These are phyloP conservation scores for Apostichopus japonicus DNA, from an alignment of 35 echinoderm and acorn worm genomes.

Conservation along the genomic window DNA sequence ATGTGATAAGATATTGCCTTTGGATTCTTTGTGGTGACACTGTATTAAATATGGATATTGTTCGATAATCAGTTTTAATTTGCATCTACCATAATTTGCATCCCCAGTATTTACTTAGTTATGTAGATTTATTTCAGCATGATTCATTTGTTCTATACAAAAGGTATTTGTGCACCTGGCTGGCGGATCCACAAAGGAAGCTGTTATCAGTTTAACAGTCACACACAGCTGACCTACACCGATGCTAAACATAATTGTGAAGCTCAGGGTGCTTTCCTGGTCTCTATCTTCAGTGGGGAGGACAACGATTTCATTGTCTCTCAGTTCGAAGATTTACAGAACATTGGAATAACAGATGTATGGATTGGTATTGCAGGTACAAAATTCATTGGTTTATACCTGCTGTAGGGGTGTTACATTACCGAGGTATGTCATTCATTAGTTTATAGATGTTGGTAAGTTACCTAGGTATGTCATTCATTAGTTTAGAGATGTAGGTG, in stretches of 20 bases:
- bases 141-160: neutral
- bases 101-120: no score
- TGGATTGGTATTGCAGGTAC: slow-evolving; percentile 95
- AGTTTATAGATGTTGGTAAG: no score
- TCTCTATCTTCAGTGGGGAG: slow-evolving; percentile 65
- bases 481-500: no score
- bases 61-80: no score
- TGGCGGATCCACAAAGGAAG: slow-evolving; percentile 77
- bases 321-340: slow-evolving; percentile 69
- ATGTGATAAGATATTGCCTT: no score
- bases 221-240: slow-evolving; percentile 60
- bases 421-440: no score
- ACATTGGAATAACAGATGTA: slow-evolving; percentile 74
- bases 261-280: slow-evolving; percentile 71
- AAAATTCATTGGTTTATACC: no score
- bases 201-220: slow-evolving; percentile 85
- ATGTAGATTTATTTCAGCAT: neutral
- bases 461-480: no score
- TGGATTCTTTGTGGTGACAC: no score
- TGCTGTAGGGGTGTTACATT: no score
- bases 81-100: no score
- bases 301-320: slow-evolving; percentile 71
- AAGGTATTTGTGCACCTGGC: slow-evolving; percentile 78
- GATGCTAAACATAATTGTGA: slow-evolving; percentile 83
- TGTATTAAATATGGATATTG: no score